These are phyloP conservation scores for Theonella swinhoei DNA, from an alignment of 37 sponge, comb jelly and placozoan species.

Conservation along the genomic window DNA sequence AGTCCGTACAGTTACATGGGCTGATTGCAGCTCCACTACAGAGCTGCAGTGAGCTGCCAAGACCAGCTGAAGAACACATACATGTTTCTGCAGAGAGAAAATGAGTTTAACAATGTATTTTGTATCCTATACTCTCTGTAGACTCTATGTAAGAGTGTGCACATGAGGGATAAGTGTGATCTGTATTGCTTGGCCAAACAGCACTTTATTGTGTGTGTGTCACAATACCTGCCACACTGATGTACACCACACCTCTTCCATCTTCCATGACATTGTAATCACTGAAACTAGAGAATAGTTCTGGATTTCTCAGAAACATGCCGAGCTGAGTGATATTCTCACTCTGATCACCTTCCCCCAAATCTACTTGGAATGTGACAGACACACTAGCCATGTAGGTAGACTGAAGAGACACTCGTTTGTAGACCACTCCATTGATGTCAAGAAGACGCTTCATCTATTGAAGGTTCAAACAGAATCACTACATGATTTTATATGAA, in stretches of 20 bases:
- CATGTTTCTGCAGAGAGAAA: neutral
- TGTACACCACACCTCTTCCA: neutral
- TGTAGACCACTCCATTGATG: conserved; percentile 4
- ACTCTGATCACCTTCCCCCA: neutral
- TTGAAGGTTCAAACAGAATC: neutral
- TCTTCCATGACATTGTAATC: neutral
- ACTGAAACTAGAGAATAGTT: neutral
- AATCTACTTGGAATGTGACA: conserved; percentile 7
- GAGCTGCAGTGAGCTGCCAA: neutral
- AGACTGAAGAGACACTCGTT: conserved; percentile 19
- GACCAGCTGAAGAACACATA: neutral
- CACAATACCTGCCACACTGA: neutral
- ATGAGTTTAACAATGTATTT: no score
- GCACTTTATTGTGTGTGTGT: no score
- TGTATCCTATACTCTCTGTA: no score
- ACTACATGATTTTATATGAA: no score
- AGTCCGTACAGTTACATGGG: neutral
- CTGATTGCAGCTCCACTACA: conserved; percentile 4
- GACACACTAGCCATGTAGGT: conserved; percentile 9
- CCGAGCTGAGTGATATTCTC: neutral
- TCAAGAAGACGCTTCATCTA: conserved; percentile 11
- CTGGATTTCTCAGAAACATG: neutral
- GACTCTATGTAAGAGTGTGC: no score
- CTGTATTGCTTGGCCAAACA: no score
- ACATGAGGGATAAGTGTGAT: no score